A percentile compares a stretch with the other conserved stretches of the same genome.
phyloP scores from a whole-genome alignment of 2,113 vertebrate species.

The Eurypyga helias region DNA sequence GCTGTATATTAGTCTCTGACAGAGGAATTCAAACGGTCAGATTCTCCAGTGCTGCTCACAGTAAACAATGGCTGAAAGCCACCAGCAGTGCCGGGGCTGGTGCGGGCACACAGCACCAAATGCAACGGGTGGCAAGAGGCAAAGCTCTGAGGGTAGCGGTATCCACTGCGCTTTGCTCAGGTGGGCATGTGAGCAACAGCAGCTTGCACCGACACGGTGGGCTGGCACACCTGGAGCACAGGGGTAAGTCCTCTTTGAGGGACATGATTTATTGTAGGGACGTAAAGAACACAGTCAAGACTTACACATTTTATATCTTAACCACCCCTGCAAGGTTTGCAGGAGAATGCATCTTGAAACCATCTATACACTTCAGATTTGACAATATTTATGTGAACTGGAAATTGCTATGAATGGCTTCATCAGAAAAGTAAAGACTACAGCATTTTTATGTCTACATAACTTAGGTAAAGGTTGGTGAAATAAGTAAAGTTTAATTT shows the following conservation, averaged over 20 bases:
- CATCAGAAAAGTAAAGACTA: background rate
- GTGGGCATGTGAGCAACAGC: background rate
- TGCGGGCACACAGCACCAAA: background rate
- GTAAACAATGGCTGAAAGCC: background rate
- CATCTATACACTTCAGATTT: background rate
- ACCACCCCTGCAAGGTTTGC: background rate
- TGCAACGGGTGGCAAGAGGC: fast-evolving
- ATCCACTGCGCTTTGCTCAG: background rate
- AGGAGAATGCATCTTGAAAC: background rate
- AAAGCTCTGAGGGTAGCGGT: background rate
- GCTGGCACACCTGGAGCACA: background rate
- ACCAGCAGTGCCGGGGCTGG: fast-evolving
- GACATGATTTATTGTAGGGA: background rate
- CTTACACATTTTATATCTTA: background rate
- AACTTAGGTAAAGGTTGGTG: background rate
- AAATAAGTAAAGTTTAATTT: background rate
- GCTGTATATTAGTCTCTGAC: background rate
- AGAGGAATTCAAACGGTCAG: background rate
- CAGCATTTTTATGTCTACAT: background rate
- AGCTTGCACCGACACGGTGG: background rate
- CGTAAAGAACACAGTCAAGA: background rate
- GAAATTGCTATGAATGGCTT: background rate
- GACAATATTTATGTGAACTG: background rate
- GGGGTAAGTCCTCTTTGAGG: background rate
- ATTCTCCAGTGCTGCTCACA: background rate